These are phyloP conservation scores for Terebella lapidaria DNA, from an alignment of 2,888 invertebrate species.

Conservation along the genomic window DNA sequence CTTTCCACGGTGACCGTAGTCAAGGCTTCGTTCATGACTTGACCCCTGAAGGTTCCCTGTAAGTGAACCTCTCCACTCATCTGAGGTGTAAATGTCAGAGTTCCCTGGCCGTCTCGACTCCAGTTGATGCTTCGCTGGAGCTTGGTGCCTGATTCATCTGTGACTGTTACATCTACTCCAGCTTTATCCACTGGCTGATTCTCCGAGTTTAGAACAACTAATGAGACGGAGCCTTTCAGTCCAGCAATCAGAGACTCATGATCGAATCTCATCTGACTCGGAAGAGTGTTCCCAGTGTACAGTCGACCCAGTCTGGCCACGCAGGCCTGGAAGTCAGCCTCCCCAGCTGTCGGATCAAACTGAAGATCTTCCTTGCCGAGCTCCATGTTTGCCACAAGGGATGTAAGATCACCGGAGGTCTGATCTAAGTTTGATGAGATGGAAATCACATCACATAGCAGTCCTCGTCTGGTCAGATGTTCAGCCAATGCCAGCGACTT, in stretches of 20 bases:
- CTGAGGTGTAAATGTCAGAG: constrained; percentile 20
- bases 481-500: constrained; percentile 8
- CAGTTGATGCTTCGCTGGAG: not conserved
- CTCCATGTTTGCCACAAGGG: constrained; percentile 6
- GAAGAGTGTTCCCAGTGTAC: constrained; percentile 7
- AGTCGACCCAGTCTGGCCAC: constrained; percentile 10
- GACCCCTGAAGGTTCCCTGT: constrained; percentile 16
- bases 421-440: constrained; percentile 5
- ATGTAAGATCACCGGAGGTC: not conserved
- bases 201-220: constrained; percentile 16
- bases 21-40: constrained; percentile 20
- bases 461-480: constrained; percentile 8
- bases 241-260: constrained; percentile 11
- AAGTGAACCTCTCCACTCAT: constrained; percentile 19
- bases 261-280: constrained; percentile 13
- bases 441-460: constrained; percentile 13
- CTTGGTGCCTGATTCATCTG: not conserved
- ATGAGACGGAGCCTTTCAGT: constrained; percentile 2
- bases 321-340: constrained; percentile 9
- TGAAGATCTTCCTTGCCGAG: constrained; percentile 18
- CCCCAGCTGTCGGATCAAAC: constrained; percentile 15
- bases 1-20: constrained; percentile 16
- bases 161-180: constrained; percentile 14
- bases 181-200: constrained; percentile 13
- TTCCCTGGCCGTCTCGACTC: constrained; percentile 1